Evolutionary conservation across 2,113 vertebrate genomes (phyloP).

Genomic region (Lamprotornis superbus): DNA sequence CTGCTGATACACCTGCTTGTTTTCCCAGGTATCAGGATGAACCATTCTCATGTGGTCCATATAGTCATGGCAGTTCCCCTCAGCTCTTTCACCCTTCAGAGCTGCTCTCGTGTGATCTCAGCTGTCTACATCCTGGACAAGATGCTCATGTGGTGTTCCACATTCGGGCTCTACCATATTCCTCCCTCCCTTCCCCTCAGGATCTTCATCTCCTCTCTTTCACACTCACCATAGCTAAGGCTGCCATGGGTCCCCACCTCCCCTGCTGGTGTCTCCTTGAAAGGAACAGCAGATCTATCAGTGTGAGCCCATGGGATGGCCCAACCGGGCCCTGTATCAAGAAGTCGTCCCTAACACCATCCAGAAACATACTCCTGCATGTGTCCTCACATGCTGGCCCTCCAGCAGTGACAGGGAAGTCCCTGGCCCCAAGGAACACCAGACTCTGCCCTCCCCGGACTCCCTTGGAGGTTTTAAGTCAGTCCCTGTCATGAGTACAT

Average conservation of each 20-base stretch:
- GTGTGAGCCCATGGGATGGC: background rate
- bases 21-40: background rate
- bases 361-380: background rate
- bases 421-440: background rate
- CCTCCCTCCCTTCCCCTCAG: background rate
- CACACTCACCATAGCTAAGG: background rate
- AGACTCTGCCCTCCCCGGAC: background rate
- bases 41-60: fast-evolving
- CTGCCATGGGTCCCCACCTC: background rate
- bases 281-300: background rate
- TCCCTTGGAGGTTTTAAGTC: fast-evolving
- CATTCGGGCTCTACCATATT: fast-evolving
- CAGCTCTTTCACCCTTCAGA: background rate
- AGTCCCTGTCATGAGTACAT: no score
- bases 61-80: background rate
- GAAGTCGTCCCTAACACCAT: background rate
- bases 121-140: fast-evolving
- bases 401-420: background rate
- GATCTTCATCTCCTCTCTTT: background rate
- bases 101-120: background rate
- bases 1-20: background rate
- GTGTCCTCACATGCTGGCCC: background rate
- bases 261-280: background rate
- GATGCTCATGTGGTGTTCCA: background rate
- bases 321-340: background rate